A percentile compares a stretch with the other conserved stretches of the same genome.
Evolutionary conservation across 2,113 vertebrate genomes (phyloP).

Genomic region (Corvus hawaiiensis): DNA sequence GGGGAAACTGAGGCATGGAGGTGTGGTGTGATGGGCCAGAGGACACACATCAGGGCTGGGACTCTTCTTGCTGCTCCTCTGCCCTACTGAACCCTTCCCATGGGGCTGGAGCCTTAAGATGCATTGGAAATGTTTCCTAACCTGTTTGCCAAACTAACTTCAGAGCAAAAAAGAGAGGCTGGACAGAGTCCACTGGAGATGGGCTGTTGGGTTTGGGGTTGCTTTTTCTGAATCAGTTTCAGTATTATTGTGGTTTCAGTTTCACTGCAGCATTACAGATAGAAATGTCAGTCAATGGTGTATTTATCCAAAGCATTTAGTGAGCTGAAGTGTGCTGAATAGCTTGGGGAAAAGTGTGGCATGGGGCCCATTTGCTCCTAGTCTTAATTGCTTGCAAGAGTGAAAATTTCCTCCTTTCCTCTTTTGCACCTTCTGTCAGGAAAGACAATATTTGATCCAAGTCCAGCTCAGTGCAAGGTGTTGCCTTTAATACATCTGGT

Average conservation of each 20-base stretch:
- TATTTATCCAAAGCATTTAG: background rate
- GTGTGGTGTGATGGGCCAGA: rapidly evolving
- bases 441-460: background rate
- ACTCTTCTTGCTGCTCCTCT: background rate
- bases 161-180: background rate
- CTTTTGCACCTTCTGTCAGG: background rate
- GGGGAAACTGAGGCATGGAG: background rate
- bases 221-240: background rate
- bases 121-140: background rate
- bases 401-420: background rate
- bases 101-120: background rate
- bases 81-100: background rate
- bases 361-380: background rate
- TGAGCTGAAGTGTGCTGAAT: background rate
- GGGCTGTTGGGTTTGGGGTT: background rate
- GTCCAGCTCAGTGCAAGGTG: background rate
- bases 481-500: background rate
- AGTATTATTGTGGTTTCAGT: background rate
- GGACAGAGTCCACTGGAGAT: background rate
- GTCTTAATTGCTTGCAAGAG: background rate
- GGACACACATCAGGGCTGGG: background rate
- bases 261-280: background rate
- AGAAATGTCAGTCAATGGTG: background rate
- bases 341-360: background rate
- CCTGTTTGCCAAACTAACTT: background rate